Base-by-base conservation (phyloP, 1,140 invertebrate genomes). In the Pogonomyrmex barbatus region DNA sequence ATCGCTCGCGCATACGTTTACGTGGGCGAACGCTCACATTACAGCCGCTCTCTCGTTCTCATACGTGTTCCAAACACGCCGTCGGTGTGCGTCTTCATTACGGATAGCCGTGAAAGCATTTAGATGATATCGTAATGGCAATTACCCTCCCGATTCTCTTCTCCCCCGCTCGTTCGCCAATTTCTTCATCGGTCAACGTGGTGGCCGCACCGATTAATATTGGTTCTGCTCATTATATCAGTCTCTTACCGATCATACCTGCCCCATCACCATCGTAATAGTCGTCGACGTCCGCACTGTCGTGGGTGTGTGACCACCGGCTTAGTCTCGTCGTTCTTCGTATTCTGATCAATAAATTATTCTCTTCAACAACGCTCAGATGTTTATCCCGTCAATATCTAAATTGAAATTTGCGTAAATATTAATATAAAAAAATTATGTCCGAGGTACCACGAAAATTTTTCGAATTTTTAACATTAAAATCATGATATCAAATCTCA, bases 121-220 rank as follows among this genome's bases (percentile, higher is more conserved):
- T 90, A 93, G 93, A 94, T 93, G 88, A 92, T 94, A 94, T 94
- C 93, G 88, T 90, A 87, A 91, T 88, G 89, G 90, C 91, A 94
- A 93, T 93, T 94, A 92, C 91, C 89, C 85, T 87, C 65, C 84
- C 75, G 90, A 91, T 92, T 24, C 24, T 24, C 86, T 88, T 79
- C 75, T 77, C 76, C 71, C 71, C 62, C 56, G 89, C 86, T 86
- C 63, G 87, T 90, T 85, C 84, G 68, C 77, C 90, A 88, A 91
- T 85, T 91, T 67, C 82, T 91, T 89, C 60, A 62, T 71, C 76
- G 87, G 56, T n/a, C 36, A n/a, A 36, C 42, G 54, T 82, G 60
- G 54, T 91, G 91, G 86, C 89, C 88, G 83, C 89, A 87, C 83
- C 85, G 85, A 85, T 89, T 87, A 89, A 92, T 93, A 93, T 94